phyloP scores from a whole-genome alignment of 2,888 invertebrate species.

The Halocaridina rubra region DNA sequence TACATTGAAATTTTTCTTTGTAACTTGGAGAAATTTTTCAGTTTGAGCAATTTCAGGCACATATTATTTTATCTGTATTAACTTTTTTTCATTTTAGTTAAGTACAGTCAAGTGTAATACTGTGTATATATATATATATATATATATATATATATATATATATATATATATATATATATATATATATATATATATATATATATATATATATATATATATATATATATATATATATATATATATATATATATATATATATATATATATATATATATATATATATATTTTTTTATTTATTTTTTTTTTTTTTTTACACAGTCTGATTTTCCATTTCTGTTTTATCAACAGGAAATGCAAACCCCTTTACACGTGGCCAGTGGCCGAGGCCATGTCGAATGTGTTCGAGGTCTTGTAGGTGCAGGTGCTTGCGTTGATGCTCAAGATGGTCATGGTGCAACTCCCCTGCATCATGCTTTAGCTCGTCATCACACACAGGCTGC shows the following conservation, averaged over 20 bases:
- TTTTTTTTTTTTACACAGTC: background rate
- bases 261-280: background rate
- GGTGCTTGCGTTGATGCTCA: slow-evolving; percentile 71
- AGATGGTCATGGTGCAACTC: slow-evolving; percentile 72
- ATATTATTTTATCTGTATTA: too few species aligned
- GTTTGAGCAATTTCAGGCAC: too few species aligned
- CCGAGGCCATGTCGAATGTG: slow-evolving; percentile 72
- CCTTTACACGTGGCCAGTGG: slow-evolving; percentile 72
- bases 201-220: slow-evolving; percentile 10
- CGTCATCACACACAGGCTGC: slow-evolving; percentile 74
- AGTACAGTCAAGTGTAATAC: too few species aligned
- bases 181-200: background rate
- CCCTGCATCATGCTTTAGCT: slow-evolving; percentile 75
- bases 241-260: background rate
- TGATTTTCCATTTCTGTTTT: background rate
- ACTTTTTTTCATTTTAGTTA: too few species aligned
- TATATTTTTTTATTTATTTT: background rate
- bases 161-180: background rate
- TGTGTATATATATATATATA: background rate
- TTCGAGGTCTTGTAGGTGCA: slow-evolving; percentile 70
- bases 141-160: background rate
- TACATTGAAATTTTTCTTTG: too few species aligned
- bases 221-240: background rate
- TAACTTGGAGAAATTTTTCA: too few species aligned
- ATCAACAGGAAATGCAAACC: slow-evolving; percentile 71